These are phyloP conservation scores for Cebidichthys violaceus DNA, from an alignment of 2,113 vertebrate species.

Conservation along the genomic window DNA sequence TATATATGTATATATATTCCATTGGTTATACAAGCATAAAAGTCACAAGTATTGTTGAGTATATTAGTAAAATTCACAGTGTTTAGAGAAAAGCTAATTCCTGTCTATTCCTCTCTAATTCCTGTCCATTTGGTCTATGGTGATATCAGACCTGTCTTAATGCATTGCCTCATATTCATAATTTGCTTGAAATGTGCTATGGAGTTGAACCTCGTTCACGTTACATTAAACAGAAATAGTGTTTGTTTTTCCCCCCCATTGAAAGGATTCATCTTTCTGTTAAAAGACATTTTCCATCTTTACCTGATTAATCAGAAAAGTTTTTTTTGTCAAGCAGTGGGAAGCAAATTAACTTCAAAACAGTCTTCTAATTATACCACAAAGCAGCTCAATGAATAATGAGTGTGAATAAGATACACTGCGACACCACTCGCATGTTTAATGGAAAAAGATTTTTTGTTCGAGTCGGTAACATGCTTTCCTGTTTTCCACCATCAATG, in stretches of 20 bases:
- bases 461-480: slow-evolving; percentile 30
- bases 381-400: slow-evolving; percentile 27
- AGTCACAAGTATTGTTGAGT: slow-evolving; percentile 31
- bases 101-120: neutral
- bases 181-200: slow-evolving; percentile 19
- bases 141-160: slow-evolving; percentile 26
- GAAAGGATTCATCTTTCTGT: slow-evolving; percentile 3
- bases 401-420: slow-evolving; percentile 27
- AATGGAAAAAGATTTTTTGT: slow-evolving; percentile 28
- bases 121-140: slow-evolving; percentile 4
- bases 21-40: slow-evolving; percentile 52
- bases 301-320: neutral
- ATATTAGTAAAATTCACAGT: slow-evolving; percentile 77
- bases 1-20: slow-evolving; percentile 29
- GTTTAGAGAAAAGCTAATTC: slow-evolving; percentile 27
- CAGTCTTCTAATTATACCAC: slow-evolving; percentile 19
- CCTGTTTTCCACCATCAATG: slow-evolving; percentile 39
- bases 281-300: neutral
- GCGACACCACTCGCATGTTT: slow-evolving; percentile 11
- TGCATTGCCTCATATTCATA: slow-evolving; percentile 20
- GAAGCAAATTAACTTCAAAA: slow-evolving; percentile 12
- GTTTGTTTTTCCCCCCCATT: neutral
- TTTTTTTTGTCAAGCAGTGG: neutral
- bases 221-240: neutral
- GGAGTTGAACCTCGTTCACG: slow-evolving; percentile 16